phyloP scores from a whole-genome alignment of 2,113 vertebrate species.

The Marcusenius ussheri region DNA sequence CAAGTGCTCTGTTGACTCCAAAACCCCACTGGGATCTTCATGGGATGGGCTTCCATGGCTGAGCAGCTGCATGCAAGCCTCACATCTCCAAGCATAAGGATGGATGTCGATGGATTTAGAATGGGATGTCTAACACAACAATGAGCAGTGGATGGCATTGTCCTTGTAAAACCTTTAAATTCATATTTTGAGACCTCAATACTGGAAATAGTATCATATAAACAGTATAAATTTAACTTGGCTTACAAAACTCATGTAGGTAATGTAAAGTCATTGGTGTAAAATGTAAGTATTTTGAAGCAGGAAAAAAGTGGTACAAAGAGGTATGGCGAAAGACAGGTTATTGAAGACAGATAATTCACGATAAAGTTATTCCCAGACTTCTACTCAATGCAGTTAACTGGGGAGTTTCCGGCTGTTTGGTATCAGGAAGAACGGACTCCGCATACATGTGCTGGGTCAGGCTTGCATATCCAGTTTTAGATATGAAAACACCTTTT shows the following conservation, averaged over 20 bases:
- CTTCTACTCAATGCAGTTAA: background rate
- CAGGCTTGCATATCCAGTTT: background rate
- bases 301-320: background rate
- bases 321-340: background rate
- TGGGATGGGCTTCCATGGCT: too few relatives aligned
- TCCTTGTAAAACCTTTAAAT: background rate
- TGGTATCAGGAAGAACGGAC: background rate
- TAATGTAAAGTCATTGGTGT: background rate
- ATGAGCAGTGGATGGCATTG: background rate
- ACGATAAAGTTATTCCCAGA: background rate
- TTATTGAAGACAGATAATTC: background rate
- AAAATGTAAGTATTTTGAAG: background rate
- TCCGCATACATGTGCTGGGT: background rate
- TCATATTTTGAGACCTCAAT: background rate
- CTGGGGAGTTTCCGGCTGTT: background rate
- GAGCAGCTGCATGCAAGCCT: too few relatives aligned
- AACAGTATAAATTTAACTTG: background rate
- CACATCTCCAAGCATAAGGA: too few relatives aligned
- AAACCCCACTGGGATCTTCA: too few relatives aligned
- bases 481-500: background rate
- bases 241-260: background rate
- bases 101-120: too few relatives aligned
- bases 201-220: background rate
- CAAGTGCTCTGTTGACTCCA: too few relatives aligned
- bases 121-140: too few relatives aligned